Conservation (phyloP, 1,140 invertebrate genomes). For the Chrysomallon squamiferum region DNA sequence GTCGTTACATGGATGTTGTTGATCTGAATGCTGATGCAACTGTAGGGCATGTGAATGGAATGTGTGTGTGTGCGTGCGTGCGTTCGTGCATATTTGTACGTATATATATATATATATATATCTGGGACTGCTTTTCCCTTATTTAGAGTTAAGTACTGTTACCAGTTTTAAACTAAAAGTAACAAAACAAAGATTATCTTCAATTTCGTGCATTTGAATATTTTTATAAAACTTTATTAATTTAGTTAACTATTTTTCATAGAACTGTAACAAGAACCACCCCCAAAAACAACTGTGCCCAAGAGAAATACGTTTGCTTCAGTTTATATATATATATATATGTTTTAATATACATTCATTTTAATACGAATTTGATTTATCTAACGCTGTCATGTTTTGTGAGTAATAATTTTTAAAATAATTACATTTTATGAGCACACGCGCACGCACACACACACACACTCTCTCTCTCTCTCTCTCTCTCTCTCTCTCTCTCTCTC, state of each 20-base stretch:
- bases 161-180: background rate
- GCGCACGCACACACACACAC: background rate
- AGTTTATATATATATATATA: background rate
- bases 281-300: background rate
- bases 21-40: background rate
- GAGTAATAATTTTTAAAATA: background rate
- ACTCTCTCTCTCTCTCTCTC: background rate
- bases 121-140: background rate
- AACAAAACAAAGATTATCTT: background rate
- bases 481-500: background rate
- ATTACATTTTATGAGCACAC: background rate
- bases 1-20: background rate
- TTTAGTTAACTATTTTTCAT: background rate
- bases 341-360: background rate
- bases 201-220: background rate
- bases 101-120: background rate
- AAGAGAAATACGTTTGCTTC: background rate
- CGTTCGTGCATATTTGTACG: slow-evolving; percentile 2
- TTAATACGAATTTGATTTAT: background rate
- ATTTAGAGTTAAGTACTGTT: background rate
- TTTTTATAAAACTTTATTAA: background rate
- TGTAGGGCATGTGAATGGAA: background rate
- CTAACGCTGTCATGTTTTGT: background rate
- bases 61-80: background rate
- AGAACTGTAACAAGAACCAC: background rate